phyloP scores from a whole-genome alignment of 2,888 invertebrate species.

The Drosophila dives region DNA sequence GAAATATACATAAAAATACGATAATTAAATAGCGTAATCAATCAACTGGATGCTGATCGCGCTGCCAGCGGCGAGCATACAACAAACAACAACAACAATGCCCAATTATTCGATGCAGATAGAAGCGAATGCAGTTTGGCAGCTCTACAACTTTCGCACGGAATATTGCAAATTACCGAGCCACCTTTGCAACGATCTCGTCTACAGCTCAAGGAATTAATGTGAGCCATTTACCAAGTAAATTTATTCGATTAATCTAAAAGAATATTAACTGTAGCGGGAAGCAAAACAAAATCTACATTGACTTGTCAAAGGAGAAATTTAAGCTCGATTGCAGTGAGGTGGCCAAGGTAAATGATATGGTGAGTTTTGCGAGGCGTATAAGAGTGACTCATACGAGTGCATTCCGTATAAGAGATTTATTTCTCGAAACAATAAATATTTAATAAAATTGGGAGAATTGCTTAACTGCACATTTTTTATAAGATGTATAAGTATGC shows the following conservation, averaged over 20 bases:
- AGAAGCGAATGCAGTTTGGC: conserved; percentile 58
- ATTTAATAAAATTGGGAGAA: not conserved
- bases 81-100: conserved; percentile 22
- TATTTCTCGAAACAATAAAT: not conserved
- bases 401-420: not conserved
- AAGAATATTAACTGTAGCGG: conserved; percentile 60
- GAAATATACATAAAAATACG: not conserved
- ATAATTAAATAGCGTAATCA: conserved; percentile 47
- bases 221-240: conserved; percentile 56
- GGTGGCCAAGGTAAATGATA: conserved; percentile 77
- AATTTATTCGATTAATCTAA: not conserved
- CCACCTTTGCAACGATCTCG: conserved; percentile 79
- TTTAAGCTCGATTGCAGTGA: conserved; percentile 82
- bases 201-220: conserved; percentile 81
- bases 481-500: not conserved
- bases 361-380: conserved; percentile 65
- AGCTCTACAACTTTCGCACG: conserved; percentile 75
- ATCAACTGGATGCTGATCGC: conserved; percentile 44
- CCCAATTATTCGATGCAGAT: conserved; percentile 12
- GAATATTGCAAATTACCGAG: conserved; percentile 78
- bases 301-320: conserved; percentile 83
- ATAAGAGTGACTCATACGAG: not conserved
- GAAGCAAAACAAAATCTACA: conserved; percentile 83
- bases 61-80: conserved; percentile 7
- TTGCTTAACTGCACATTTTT: not conserved